Percentiles rank a stretch among this genome's conserved stretches.
Conservation (phyloP, 1,140 invertebrate species). For the Tetramorium parvispinum region DNA sequence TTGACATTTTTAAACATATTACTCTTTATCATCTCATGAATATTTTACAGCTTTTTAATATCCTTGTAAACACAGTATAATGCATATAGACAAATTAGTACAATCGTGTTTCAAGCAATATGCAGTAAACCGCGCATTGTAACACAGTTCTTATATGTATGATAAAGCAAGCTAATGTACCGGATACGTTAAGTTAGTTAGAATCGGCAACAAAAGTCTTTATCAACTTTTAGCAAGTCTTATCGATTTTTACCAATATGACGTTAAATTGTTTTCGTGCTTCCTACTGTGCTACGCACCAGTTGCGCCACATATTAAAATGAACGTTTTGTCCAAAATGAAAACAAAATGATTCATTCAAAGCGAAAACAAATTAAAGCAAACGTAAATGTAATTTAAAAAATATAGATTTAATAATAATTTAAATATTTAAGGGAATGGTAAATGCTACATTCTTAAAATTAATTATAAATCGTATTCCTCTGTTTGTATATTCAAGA, state of each 20-base stretch:
- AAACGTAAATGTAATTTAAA: not conserved
- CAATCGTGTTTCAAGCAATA: not conserved
- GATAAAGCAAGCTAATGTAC: not conserved
- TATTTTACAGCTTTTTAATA: not conserved
- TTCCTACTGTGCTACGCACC: not conserved
- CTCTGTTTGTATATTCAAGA: not conserved
- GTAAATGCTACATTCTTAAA: not conserved
- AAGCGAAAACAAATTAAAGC: not conserved
- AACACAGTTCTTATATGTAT: not conserved
- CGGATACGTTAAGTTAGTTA: not conserved
- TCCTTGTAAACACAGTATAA: not conserved
- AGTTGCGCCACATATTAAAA: not conserved
- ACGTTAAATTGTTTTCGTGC: conserved; percentile 27
- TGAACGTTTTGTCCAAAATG: not conserved
- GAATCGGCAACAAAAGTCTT: not conserved
- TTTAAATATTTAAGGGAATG: not conserved
- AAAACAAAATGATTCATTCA: not conserved
- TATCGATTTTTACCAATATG: conserved; percentile 22
- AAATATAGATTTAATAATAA: not conserved
- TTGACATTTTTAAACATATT: not conserved
- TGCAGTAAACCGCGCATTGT: not conserved
- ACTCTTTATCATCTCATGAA: not conserved
- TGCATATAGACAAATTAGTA: not conserved
- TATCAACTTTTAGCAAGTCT: not conserved
- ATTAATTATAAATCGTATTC: conserved; percentile 7